phyloP scores from a whole-genome alignment of 2,888 invertebrate species.

The Miltochrista miniata region DNA sequence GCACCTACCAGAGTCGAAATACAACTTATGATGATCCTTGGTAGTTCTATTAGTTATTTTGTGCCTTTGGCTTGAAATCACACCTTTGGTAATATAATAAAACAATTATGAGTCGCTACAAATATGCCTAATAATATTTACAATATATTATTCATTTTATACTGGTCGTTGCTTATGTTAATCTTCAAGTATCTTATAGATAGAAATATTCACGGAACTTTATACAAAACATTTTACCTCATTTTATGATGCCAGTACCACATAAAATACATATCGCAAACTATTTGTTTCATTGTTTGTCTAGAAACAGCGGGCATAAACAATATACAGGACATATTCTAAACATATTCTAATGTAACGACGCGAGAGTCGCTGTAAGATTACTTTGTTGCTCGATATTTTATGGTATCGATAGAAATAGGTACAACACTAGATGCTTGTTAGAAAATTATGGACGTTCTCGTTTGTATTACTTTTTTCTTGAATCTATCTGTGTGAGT shows the following conservation, averaged over 20 bases:
- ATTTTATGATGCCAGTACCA: slow-evolving; percentile 9
- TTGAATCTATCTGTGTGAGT: background rate
- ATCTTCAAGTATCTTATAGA: background rate
- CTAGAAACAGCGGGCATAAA: slow-evolving; percentile 27
- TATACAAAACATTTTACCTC: slow-evolving; percentile 4
- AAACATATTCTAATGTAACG: slow-evolving; percentile 34
- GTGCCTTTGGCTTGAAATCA: too few relatives aligned
- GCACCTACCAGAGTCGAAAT: too few relatives aligned
- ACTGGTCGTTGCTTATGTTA: background rate
- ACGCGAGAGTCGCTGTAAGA: slow-evolving; percentile 13
- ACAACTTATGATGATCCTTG: too few relatives aligned
- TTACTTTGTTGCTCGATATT: slow-evolving; percentile 10
- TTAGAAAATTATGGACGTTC: background rate
- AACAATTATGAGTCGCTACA: too few relatives aligned
- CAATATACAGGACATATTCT: slow-evolving; percentile 28
- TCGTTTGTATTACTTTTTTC: background rate
- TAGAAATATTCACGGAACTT: slow-evolving; percentile 6
- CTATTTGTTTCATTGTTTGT: slow-evolving; percentile 32
- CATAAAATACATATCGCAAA: slow-evolving; percentile 19
- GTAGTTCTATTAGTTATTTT: too few relatives aligned
- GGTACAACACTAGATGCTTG: slow-evolving; percentile 4
- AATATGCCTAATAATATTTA: too few relatives aligned
- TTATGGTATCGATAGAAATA: slow-evolving; percentile 11
- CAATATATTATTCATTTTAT: too few relatives aligned
- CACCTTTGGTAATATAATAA: too few relatives aligned